Conservation (phyloP, 2,113 vertebrate species). For the Mellivora capensis region DNA sequence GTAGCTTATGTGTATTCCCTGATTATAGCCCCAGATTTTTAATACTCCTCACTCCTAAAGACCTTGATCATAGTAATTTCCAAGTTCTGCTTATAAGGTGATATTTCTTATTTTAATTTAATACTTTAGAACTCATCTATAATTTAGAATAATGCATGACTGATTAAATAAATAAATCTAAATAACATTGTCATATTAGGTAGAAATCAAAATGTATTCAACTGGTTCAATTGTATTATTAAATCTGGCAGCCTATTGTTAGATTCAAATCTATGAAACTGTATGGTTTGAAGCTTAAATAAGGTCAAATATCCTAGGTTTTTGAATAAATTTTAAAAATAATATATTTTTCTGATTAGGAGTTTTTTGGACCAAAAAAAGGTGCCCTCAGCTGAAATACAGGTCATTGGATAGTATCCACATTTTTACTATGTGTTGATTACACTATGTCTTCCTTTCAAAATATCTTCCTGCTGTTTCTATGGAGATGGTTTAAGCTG, state of each 20-base stretch:
- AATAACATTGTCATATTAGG: neutral
- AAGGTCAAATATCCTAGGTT: neutral
- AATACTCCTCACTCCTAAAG: conserved; percentile 38
- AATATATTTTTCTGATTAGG: neutral
- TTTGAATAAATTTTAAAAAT: neutral
- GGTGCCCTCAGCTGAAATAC: neutral
- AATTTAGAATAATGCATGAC: conserved; percentile 41
- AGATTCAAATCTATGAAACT: neutral
- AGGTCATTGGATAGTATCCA: neutral
- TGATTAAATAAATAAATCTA: conserved; percentile 43
- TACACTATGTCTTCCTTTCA: neutral
- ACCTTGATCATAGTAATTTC: conserved; percentile 37
- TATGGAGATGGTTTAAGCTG: neutral
- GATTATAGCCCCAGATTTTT: conserved; percentile 15
- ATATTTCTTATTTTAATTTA: conserved; percentile 43
- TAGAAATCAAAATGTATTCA: conserved; percentile 29
- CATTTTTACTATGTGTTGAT: neutral
- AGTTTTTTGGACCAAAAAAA: neutral
- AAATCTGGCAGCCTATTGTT: neutral
- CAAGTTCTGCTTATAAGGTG: conserved; percentile 5
- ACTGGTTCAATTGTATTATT: neutral
- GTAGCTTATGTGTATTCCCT: neutral
- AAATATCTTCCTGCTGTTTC: neutral
- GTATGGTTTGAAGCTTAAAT: neutral
- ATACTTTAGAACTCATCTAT: conserved; percentile 21